Evolutionary conservation across 1,140 invertebrate genomes (phyloP).

Genomic region (Conus ventricosus): DNA sequence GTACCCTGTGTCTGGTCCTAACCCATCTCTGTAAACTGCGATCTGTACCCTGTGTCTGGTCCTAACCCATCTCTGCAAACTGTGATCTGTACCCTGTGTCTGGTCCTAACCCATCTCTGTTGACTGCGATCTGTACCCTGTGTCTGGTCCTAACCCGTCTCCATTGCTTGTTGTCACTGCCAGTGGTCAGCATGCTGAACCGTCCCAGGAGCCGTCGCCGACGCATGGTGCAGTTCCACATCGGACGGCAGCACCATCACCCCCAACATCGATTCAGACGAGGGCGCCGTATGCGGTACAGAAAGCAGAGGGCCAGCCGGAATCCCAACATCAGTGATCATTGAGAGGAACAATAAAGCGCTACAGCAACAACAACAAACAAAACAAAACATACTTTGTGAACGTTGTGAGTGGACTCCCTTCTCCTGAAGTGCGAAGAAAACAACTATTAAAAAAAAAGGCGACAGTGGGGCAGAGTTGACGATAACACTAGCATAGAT

Average conservation of each 20-base stretch:
- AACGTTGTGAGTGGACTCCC: too few species aligned
- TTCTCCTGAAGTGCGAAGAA: neutral
- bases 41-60: too few species aligned
- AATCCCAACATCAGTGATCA: neutral
- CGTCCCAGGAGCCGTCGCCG: neutral
- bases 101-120: neutral
- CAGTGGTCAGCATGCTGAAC: neutral
- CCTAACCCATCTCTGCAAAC: too few species aligned
- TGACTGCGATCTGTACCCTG: neutral
- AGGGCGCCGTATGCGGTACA: neutral
- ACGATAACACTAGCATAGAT: too few species aligned
- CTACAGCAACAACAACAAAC: too few species aligned
- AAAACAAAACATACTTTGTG: too few species aligned
- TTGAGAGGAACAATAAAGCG: neutral
- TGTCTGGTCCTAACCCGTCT: neutral
- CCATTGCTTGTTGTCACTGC: neutral
- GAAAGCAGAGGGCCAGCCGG: neutral
- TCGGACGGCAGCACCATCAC: neutral
- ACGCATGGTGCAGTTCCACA: neutral
- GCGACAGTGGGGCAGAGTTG: too few species aligned
- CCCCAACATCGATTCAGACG: neutral
- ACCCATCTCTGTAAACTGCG: too few species aligned
- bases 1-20: too few species aligned
- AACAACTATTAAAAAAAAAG: neutral
- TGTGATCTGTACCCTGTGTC: neutral